These are phyloP conservation scores for Caenorhabditis sp. DNA, from an alignment of 2,888 invertebrate species.

Conservation along the genomic window DNA sequence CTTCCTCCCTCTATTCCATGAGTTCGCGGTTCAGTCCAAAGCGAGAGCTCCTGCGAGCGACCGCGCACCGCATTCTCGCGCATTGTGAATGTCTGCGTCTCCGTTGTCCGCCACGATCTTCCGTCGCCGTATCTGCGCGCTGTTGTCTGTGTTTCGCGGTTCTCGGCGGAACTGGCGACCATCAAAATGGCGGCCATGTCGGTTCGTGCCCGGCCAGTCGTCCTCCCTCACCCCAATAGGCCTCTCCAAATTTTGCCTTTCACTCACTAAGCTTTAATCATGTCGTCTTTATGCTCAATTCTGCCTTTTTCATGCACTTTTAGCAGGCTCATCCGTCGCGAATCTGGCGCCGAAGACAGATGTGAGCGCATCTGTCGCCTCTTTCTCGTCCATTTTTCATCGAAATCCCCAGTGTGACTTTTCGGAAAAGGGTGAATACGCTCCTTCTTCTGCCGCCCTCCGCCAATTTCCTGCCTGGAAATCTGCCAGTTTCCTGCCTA, in stretches of 20 bases:
- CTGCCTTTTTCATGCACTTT: constrained; percentile 8
- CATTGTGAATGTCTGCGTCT: constrained; percentile 45
- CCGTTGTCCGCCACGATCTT: constrained; percentile 10
- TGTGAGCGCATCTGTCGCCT: constrained; percentile 40
- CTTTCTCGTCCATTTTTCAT: constrained; percentile 17
- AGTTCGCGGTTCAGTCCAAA: constrained; percentile 33
- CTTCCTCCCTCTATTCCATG: constrained; percentile 20
- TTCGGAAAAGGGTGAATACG: constrained; percentile 18
- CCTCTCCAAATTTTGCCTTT: constrained; percentile 27
- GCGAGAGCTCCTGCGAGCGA: constrained; percentile 41
- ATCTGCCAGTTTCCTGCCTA: neutral
- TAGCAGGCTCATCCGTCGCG: too few species aligned
- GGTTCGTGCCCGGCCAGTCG: constrained; percentile 16
- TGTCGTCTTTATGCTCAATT: neutral
- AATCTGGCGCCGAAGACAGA: constrained; percentile 45
- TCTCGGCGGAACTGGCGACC: constrained; percentile 48
- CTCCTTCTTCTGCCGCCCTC: too few species aligned
- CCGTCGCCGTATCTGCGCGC: constrained; percentile 18
- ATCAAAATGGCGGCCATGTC: constrained; percentile 51
- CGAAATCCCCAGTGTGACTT: constrained; percentile 9
- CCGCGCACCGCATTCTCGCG: constrained; percentile 44
- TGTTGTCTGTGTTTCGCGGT: constrained; percentile 48
- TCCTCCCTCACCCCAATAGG: constrained; percentile 16
- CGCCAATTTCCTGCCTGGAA: neutral
- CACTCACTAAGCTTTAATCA: constrained; percentile 9